Evolutionary conservation across 2,113 vertebrate genomes (phyloP).

Genomic region (Indri indri): DNA sequence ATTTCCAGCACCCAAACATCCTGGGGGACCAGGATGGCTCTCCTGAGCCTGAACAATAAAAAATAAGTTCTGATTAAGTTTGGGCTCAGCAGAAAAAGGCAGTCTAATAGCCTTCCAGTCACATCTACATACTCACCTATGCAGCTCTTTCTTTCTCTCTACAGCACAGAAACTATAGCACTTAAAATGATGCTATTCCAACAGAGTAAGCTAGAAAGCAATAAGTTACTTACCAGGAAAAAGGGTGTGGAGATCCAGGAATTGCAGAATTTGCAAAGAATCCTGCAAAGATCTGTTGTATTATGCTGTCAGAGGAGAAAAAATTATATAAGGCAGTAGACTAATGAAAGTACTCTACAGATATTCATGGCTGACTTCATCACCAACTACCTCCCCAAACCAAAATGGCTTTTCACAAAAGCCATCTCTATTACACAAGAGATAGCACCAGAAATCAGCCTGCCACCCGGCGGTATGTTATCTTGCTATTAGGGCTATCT

Average conservation of each 20-base stretch:
- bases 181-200: slow-evolving; percentile 6
- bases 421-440: not conserved
- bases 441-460: not conserved
- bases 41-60: slow-evolving; percentile 13
- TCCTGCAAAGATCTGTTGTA: slow-evolving; percentile 97
- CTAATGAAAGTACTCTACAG: not conserved
- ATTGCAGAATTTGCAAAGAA: slow-evolving; percentile 95
- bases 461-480: too few relatives aligned
- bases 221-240: slow-evolving; percentile 91
- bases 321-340: not conserved
- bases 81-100: not conserved
- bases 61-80: not conserved
- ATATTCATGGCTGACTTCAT: not conserved
- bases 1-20: not conserved
- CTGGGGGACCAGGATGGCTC: not conserved
- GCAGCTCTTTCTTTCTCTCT: not conserved
- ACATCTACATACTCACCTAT: not conserved
- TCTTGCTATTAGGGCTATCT: not conserved
- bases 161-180: not conserved
- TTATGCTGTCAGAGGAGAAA: slow-evolving; percentile 86
- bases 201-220: not conserved
- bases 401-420: not conserved
- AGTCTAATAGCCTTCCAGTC: not conserved
- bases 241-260: slow-evolving; percentile 90
- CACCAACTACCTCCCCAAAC: not conserved